Evolutionary conservation across 2,113 vertebrate genomes (phyloP).

Genomic region (Drymodes brunneopygia): DNA sequence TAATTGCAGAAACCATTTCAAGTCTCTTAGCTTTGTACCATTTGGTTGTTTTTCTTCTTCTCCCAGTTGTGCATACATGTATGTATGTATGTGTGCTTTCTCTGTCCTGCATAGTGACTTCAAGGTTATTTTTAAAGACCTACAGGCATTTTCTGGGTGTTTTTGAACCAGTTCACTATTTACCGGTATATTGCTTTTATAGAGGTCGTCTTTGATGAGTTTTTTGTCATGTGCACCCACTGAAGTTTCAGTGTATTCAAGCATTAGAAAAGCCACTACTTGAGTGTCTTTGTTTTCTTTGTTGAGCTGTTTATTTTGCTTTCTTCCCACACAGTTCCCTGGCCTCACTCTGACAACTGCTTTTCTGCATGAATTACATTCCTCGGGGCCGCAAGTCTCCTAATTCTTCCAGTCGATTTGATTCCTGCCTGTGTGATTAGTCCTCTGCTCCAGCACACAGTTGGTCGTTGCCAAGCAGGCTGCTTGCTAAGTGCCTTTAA

Average conservation of each 20-base stretch:
- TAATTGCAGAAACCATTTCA: neutral
- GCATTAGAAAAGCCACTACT: conserved; percentile 73
- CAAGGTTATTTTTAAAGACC: neutral
- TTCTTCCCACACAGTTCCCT: conserved; percentile 76
- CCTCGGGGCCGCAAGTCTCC: conserved; percentile 71
- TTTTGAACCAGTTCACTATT: conserved; percentile 20
- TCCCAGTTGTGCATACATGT: neutral
- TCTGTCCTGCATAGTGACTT: neutral
- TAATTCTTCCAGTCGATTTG: conserved; percentile 79
- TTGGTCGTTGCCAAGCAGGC: conserved; percentile 62
- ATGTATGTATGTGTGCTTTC: neutral
- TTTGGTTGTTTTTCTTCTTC: neutral
- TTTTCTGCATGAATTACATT: conserved; percentile 82
- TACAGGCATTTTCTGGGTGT: neutral
- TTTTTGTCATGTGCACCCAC: conserved; percentile 60
- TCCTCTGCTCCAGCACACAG: conserved; percentile 59
- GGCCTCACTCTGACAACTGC: conserved; percentile 69
- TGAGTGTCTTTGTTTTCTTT: conserved; percentile 78
- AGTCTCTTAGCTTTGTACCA: neutral
- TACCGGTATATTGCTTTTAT: conserved; percentile 51
- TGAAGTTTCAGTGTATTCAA: conserved; percentile 74
- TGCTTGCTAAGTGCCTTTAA: conserved; percentile 69
- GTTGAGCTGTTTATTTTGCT: conserved; percentile 81
- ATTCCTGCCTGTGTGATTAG: conserved; percentile 73
- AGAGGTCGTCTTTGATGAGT: conserved; percentile 67